phyloP scores from a whole-genome alignment of 1,140 invertebrate genomes.

The Phenacoccus solenopsis region DNA sequence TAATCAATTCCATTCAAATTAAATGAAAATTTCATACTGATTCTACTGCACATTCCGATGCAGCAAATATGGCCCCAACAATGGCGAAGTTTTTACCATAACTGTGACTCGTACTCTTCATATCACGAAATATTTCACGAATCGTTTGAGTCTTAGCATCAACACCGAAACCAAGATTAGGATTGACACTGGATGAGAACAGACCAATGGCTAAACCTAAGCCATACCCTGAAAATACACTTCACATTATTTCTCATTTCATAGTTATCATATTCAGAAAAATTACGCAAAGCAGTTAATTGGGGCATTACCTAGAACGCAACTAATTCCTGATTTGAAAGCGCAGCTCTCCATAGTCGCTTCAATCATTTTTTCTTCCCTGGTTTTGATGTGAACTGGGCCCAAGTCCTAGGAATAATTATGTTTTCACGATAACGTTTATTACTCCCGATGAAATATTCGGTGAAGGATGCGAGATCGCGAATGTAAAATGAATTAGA shows the following conservation, averaged over 20 bases:
- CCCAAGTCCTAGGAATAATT: constrained; percentile 63
- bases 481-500: too few relatives aligned
- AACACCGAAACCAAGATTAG: constrained; percentile 39
- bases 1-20: neutral
- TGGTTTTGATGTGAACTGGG: constrained; percentile 63
- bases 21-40: constrained; percentile 41
- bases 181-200: constrained; percentile 88
- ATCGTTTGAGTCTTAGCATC: constrained; percentile 64
- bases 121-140: constrained; percentile 72
- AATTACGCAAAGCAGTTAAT: neutral
- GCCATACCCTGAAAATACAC: constrained; percentile 61
- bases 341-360: constrained; percentile 77
- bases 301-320: constrained; percentile 59
- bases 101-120: constrained; percentile 76
- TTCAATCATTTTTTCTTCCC: constrained; percentile 80
- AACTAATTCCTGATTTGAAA: constrained; percentile 82
- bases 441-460: constrained; percentile 38
- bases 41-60: constrained; percentile 86
- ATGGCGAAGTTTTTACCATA: constrained; percentile 98
- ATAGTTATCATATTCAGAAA: neutral
- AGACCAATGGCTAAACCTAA: constrained; percentile 86
- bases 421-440: constrained; percentile 61
- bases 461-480: too few relatives aligned
- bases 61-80: constrained; percentile 83
- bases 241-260: neutral